A percentile compares a stretch with the other conserved stretches of the same genome.
Evolutionary conservation across 53 echinoderm and acorn worm species (phyloP).

Genomic region (Luidia sarsii): DNA sequence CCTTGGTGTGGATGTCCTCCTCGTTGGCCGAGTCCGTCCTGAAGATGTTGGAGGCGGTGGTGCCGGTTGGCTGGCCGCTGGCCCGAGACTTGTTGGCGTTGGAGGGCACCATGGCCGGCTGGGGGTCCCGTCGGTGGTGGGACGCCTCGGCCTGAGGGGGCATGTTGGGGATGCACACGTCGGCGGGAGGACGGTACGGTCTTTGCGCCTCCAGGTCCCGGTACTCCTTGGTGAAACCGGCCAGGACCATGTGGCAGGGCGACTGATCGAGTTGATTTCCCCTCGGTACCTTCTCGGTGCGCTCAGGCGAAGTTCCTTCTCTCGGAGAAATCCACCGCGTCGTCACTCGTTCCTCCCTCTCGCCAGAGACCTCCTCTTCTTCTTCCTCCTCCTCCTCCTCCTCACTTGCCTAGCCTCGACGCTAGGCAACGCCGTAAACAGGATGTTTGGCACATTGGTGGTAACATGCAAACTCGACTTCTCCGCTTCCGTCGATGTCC

Average conservation of each 20-base stretch:
- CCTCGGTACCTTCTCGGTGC: background rate
- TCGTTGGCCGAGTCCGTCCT: constrained; percentile 57
- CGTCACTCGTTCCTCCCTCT: too few species aligned
- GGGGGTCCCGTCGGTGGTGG: background rate
- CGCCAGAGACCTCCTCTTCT: too few species aligned
- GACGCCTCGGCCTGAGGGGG: constrained; percentile 70
- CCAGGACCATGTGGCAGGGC: constrained; percentile 74
- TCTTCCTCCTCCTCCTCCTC: too few species aligned
- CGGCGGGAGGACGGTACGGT: constrained; percentile 49
- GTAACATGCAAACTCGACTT: too few species aligned
- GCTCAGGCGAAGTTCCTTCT: background rate
- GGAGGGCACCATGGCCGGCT: background rate
- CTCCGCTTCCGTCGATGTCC: too few species aligned
- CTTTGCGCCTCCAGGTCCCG: constrained; percentile 79
- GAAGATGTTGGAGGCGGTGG: constrained; percentile 41
- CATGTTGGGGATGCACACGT: constrained; percentile 42
- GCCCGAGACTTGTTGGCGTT: too few species aligned
- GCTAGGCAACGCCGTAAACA: too few species aligned
- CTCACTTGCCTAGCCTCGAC: too few species aligned
- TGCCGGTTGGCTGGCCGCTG: background rate
- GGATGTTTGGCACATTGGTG: too few species aligned
- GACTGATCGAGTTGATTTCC: background rate
- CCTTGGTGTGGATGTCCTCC: constrained; percentile 70
- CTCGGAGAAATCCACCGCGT: background rate
- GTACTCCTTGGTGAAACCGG: constrained; percentile 90